These are phyloP conservation scores for Macaca fascicularis DNA, from an alignment of 2,113 vertebrate genomes.

Conservation along the genomic window DNA sequence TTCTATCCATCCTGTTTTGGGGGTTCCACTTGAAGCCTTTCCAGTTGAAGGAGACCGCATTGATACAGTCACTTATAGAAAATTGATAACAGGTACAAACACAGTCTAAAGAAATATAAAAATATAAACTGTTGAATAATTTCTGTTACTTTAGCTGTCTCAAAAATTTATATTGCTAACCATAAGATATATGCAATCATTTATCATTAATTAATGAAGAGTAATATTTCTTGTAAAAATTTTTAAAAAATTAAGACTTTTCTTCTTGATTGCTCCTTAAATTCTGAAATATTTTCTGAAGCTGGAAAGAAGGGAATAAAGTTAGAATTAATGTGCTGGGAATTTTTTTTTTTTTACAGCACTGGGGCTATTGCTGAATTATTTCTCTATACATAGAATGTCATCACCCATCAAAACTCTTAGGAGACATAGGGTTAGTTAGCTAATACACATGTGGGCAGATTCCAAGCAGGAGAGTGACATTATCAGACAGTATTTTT, in stretches of 20 bases:
- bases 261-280: not conserved
- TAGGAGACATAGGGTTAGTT: not conserved
- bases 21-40: not conserved
- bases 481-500: not conserved
- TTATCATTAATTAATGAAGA: not conserved
- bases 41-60: not conserved
- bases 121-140: not conserved
- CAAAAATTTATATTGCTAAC: not conserved
- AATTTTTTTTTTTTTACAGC: not conserved
- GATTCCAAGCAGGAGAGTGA: not conserved
- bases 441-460: not conserved
- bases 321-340: not conserved
- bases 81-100: not conserved
- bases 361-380: not conserved
- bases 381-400: not conserved
- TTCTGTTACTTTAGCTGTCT: not conserved
- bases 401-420: not conserved
- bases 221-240: not conserved
- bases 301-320: not conserved
- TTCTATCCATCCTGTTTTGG: not conserved
- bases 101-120: not conserved
- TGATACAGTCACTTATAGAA: not conserved
- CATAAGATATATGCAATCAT: not conserved
- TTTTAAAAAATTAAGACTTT: not conserved
- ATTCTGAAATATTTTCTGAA: not conserved